Evolutionary conservation across 2,797 vertebrate species (phyloP).

Genomic region (Erpetoichthys calabaricus): DNA sequence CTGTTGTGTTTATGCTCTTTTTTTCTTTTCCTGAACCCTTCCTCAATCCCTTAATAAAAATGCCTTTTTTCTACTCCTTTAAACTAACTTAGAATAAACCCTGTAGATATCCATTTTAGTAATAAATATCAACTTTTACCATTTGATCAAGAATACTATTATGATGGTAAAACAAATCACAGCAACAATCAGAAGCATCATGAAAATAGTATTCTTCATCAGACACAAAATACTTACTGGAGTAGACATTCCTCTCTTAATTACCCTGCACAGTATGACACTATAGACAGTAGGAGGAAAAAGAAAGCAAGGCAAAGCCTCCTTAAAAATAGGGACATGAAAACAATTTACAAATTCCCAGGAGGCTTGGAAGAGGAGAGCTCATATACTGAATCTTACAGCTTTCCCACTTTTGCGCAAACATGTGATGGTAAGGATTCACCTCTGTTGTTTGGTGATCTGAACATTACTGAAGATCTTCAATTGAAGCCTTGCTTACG

Average conservation of each 20-base stretch:
- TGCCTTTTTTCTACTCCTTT: too few species aligned
- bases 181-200: slow-evolving; percentile 2
- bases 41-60: too few species aligned
- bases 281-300: slow-evolving; percentile 65
- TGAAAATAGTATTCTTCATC: not conserved
- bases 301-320: slow-evolving; percentile 48
- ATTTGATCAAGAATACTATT: too few species aligned
- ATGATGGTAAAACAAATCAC: too few species aligned
- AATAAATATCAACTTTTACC: too few species aligned
- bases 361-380: slow-evolving; percentile 23
- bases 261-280: slow-evolving; percentile 73
- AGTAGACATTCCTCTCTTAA: slow-evolving; percentile 25
- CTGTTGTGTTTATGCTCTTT: too few species aligned
- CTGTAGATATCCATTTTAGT: too few species aligned
- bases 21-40: too few species aligned
- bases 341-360: slow-evolving; percentile 17
- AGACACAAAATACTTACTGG: too few species aligned
- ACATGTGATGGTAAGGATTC: slow-evolving; percentile 43
- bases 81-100: too few species aligned
- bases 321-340: slow-evolving; percentile 32
- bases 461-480: slow-evolving; percentile 49
- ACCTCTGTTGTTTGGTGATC: slow-evolving; percentile 39
- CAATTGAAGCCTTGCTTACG: slow-evolving; percentile 47
- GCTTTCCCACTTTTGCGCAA: slow-evolving; percentile 44
- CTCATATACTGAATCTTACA: slow-evolving; percentile 31